A percentile compares a stretch with the other conserved stretches of the same genome.
These are phyloP conservation scores for Tenodera sinensis DNA, from an alignment of 2,888 invertebrate species.

Conservation along the genomic window DNA sequence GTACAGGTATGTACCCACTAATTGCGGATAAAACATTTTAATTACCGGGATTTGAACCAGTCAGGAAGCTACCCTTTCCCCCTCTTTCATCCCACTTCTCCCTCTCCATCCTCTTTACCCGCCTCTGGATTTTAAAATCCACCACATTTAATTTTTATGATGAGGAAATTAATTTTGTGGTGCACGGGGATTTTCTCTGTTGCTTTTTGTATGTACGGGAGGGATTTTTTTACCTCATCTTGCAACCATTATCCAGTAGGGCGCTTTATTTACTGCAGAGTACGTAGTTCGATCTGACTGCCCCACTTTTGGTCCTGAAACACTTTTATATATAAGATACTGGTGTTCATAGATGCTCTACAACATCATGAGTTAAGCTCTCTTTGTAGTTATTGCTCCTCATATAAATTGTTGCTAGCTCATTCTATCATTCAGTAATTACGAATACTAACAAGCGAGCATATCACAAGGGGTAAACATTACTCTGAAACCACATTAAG, in stretches of 20 bases:
- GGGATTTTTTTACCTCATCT: conserved; percentile 1
- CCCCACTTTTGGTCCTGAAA: too few relatives aligned
- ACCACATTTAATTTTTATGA: conserved; percentile 32
- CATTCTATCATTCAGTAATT: too few relatives aligned
- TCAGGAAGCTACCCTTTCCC: conserved; percentile 1
- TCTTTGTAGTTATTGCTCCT: too few relatives aligned
- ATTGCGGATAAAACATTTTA: conserved; percentile 33
- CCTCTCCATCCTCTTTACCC: not conserved
- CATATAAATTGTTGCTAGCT: too few relatives aligned
- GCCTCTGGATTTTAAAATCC: conserved; percentile 26
- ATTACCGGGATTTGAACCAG: conserved; percentile 28
- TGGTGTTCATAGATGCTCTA: too few relatives aligned
- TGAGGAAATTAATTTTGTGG: conserved; percentile 32
- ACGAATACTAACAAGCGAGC: too few relatives aligned
- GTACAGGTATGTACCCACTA: not conserved
- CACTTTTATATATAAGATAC: too few relatives aligned
- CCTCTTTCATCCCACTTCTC: not conserved
- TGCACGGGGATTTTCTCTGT: conserved; percentile 24
- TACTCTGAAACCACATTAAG: too few relatives aligned
- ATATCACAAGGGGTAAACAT: too few relatives aligned
- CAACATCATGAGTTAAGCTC: too few relatives aligned
- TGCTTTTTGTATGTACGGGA: not conserved
- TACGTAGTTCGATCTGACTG: not conserved
- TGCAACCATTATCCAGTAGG: not conserved
- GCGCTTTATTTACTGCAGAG: not conserved